Percentiles rank a stretch among this genome's conserved stretches.
Conservation (phyloP, 2,113 vertebrate genomes). For the Vimba vimba region DNA sequence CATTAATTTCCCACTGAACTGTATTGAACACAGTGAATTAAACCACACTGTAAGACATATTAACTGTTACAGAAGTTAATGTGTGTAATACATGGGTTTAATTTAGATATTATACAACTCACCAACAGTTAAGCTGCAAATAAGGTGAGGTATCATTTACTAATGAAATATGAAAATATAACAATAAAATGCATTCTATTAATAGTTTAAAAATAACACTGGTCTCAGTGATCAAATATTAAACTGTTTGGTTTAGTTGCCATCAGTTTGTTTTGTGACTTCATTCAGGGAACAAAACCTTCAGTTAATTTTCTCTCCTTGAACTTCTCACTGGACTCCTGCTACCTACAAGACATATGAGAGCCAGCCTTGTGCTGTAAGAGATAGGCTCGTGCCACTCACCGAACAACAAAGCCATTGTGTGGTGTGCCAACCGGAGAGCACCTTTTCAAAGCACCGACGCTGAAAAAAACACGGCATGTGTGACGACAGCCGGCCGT, state of each 20-base stretch:
- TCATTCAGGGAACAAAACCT: not conserved
- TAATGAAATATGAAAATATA: too few relatives aligned
- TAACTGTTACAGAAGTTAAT: constrained; percentile 17
- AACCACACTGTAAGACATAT: not conserved
- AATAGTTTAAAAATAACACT: too few relatives aligned
- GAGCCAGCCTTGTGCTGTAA: constrained; percentile 45
- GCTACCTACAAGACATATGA: constrained; percentile 46
- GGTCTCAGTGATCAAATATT: not conserved
- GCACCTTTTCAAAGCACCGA: constrained; percentile 33
- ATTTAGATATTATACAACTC: constrained; percentile 19
- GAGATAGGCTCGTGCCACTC: constrained; percentile 44
- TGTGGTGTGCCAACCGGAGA: constrained; percentile 41
- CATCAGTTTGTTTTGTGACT: not conserved
- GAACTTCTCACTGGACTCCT: constrained; percentile 19
- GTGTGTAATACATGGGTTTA: constrained; percentile 4
- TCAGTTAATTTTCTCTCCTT: constrained; percentile 43
- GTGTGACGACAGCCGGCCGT: constrained; percentile 35
- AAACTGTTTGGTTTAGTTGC: not conserved
- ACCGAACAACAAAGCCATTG: constrained; percentile 51
- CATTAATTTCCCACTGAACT: constrained; percentile 3
- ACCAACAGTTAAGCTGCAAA: not conserved
- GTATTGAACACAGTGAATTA: not conserved
- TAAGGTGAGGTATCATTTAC: not conserved
- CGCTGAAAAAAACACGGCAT: constrained; percentile 46
- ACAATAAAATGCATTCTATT: too few relatives aligned